A percentile compares a stretch with the other conserved stretches of the same genome.
phyloP scores from a whole-genome alignment of 2,797 vertebrate genomes.

The Thamnophis elegans region DNA sequence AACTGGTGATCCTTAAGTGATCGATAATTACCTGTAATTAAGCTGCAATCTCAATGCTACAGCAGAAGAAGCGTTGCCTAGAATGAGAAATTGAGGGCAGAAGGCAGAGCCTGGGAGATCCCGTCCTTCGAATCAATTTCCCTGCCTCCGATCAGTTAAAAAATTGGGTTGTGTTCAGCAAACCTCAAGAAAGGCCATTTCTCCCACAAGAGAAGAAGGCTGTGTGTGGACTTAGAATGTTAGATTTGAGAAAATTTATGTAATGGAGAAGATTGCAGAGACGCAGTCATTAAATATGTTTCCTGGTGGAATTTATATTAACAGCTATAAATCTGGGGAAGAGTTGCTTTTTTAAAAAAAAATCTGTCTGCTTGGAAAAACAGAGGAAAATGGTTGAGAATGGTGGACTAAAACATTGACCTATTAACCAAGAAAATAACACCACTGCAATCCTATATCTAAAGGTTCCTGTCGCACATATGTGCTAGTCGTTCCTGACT shows the following conservation, averaged over 20 bases:
- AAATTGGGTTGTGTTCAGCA: neutral
- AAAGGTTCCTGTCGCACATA: too few relatives aligned
- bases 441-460: neutral
- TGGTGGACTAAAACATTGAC: neutral
- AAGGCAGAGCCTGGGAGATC: slow-evolving; percentile 30
- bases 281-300: neutral
- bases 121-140: slow-evolving; percentile 20
- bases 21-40: slow-evolving; percentile 69
- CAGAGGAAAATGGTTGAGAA: neutral
- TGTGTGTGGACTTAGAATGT: neutral
- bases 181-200: neutral
- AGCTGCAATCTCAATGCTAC: slow-evolving; percentile 35
- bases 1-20: slow-evolving; percentile 53
- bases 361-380: neutral
- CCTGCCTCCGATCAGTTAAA: neutral
- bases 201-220: neutral
- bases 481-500: too few relatives aligned
- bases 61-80: slow-evolving; percentile 23
- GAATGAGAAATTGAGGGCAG: slow-evolving; percentile 51
- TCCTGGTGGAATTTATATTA: neutral
- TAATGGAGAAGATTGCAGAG: neutral
- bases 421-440: neutral
- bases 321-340: neutral
- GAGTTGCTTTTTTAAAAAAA: neutral
- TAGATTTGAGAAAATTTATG: neutral